These are phyloP conservation scores for Formicarius rufipectus DNA, from an alignment of 2,113 vertebrate genomes.

Conservation along the genomic window DNA sequence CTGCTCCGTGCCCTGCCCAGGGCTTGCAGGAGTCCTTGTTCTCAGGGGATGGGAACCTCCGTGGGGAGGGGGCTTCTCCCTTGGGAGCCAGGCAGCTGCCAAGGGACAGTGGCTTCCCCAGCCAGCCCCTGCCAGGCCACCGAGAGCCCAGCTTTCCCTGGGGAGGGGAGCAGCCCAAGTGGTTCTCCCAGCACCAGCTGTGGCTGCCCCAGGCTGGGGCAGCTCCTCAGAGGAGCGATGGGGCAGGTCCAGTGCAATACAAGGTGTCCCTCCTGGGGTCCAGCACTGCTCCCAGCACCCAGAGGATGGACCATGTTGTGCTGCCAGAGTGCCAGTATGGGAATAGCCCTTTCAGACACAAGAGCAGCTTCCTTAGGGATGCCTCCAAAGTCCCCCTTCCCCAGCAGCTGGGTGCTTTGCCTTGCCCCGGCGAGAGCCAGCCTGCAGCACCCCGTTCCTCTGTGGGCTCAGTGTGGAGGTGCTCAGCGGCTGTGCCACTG, in stretches of 20 bases:
- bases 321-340: background rate
- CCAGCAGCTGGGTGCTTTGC: background rate
- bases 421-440: background rate
- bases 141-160: background rate
- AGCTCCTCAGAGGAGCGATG: no score
- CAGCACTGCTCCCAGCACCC: background rate
- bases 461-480: background rate
- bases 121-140: background rate
- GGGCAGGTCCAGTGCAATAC: background rate
- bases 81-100: background rate
- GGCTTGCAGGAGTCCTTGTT: background rate
- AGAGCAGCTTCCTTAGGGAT: background rate
- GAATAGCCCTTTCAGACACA: background rate
- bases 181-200: background rate
- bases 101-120: background rate
- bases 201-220: background rate
- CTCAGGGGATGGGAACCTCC: background rate
- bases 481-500: background rate
- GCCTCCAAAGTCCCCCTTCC: background rate
- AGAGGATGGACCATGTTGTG: background rate
- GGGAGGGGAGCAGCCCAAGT: background rate
- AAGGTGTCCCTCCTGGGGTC: background rate
- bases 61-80: background rate
- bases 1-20: background rate
- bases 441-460: constrained; percentile 42